A percentile compares a stretch with the other conserved stretches of the same genome.
Evolutionary conservation across 2,797 vertebrate genomes (phyloP).

Genomic region (Pelodytes ibericus): DNA sequence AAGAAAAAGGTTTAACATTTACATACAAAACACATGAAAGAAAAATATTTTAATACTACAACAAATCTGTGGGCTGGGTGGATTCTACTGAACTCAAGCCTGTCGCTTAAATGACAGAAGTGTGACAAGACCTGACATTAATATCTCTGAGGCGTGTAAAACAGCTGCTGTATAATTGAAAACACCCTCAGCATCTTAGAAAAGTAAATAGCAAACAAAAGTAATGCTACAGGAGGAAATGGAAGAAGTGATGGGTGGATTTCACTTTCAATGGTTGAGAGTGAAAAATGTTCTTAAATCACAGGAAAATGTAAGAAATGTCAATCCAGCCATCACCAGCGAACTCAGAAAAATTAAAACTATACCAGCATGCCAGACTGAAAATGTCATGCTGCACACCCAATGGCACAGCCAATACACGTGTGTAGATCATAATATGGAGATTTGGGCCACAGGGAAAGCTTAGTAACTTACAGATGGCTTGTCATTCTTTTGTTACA

Average conservation of each 20-base stretch:
- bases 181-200: neutral
- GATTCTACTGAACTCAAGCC: too few relatives aligned
- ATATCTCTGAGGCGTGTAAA: neutral
- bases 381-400: neutral
- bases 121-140: neutral
- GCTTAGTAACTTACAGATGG: neutral
- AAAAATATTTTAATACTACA: too few relatives aligned
- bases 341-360: neutral
- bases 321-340: too few relatives aligned
- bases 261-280: too few relatives aligned
- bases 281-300: too few relatives aligned
- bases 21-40: too few relatives aligned
- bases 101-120: neutral
- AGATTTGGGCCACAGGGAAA: neutral
- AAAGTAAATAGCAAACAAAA: neutral
- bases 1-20: too few relatives aligned
- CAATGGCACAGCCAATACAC: neutral
- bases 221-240: too few relatives aligned
- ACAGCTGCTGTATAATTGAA: neutral
- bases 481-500: neutral
- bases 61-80: too few relatives aligned
- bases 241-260: too few relatives aligned
- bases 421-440: neutral
- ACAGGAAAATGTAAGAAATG: too few relatives aligned
- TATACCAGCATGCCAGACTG: neutral